A percentile compares a stretch with the other conserved stretches of the same genome.
Evolutionary conservation across 2,888 invertebrate species (phyloP).

Genomic region (Tenodera sinensis): DNA sequence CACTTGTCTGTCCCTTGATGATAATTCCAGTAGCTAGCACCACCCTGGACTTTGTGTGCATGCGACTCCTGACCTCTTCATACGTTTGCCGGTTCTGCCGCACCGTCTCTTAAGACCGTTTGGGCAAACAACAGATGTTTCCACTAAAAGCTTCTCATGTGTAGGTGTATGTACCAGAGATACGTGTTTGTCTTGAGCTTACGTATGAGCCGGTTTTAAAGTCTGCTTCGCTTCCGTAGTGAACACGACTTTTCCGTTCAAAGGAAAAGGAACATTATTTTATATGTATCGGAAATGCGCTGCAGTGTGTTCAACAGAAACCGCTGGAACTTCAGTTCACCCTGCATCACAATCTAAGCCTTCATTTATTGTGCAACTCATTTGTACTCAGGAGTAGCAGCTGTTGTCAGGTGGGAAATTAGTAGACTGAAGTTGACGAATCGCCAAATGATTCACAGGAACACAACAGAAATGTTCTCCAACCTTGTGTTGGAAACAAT

Average conservation of each 20-base stretch:
- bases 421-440: too few relatives aligned
- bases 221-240: neutral
- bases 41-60: neutral
- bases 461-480: too few relatives aligned
- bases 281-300: too few relatives aligned
- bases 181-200: neutral
- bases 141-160: neutral
- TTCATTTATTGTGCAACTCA: too few relatives aligned
- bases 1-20: neutral
- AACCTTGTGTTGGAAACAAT: too few relatives aligned
- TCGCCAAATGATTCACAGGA: too few relatives aligned
- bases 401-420: too few relatives aligned
- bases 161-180: neutral
- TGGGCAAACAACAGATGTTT: neutral
- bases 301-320: too few relatives aligned
- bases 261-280: too few relatives aligned
- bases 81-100: neutral
- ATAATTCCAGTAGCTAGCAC: constrained; percentile 11
- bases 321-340: too few relatives aligned
- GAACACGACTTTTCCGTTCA: neutral
- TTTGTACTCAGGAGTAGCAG: too few relatives aligned
- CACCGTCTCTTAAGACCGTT: neutral
- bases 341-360: too few relatives aligned
- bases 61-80: constrained; percentile 1
- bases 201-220: neutral